These are phyloP conservation scores for Chymomyza caudatula DNA, from an alignment of 2,888 invertebrate species.

Conservation along the genomic window DNA sequence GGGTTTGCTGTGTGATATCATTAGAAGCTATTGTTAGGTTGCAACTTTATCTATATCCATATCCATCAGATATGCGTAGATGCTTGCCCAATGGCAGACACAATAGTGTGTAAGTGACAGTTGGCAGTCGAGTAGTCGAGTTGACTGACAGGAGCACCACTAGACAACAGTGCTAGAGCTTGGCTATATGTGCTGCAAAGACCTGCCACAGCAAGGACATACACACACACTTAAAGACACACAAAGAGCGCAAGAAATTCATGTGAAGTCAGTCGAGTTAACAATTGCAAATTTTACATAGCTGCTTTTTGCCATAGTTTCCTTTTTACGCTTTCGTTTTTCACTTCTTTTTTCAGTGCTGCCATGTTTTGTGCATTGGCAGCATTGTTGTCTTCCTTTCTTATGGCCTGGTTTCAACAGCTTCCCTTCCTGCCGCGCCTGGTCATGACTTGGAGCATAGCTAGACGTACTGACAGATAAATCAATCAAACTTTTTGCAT, in stretches of 20 bases:
- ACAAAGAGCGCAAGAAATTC: not conserved
- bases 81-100: not conserved
- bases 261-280: conserved; percentile 50
- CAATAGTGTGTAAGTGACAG: conserved; percentile 47
- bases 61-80: conserved; percentile 8
- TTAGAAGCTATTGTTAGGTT: conserved; percentile 19
- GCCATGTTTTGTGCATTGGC: conserved; percentile 26
- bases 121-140: not conserved
- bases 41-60: not conserved
- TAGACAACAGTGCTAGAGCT: not conserved
- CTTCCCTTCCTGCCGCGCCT: not conserved
- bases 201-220: not conserved
- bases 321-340: conserved; percentile 1
- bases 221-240: not conserved
- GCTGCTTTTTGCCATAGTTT: conserved; percentile 11
- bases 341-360: not conserved
- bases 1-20: conserved; percentile 19
- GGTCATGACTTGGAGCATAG: not conserved
- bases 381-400: conserved; percentile 20
- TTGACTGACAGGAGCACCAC: conserved; percentile 29
- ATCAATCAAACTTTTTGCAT: conserved; percentile 53
- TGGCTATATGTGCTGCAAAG: not conserved
- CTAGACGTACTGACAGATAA: conserved; percentile 57
- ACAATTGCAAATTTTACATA: conserved; percentile 63
- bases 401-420: not conserved